Evolutionary conservation across 1,140 invertebrate species (phyloP), one percentile per base, ranked within the genome.

Genomic region (Mactra quadrangularis): DNA sequence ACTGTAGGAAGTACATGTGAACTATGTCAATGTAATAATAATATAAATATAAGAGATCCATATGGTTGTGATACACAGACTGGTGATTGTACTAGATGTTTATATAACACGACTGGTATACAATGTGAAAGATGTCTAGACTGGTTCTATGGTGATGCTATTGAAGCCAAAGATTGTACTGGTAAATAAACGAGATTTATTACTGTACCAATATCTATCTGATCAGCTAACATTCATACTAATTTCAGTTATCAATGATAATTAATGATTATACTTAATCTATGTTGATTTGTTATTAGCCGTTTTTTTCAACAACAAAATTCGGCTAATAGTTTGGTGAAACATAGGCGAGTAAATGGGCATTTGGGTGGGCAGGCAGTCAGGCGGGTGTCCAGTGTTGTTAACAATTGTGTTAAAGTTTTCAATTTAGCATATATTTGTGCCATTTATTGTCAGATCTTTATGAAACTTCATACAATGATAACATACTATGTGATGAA

Each of bases 11-110:
- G 85, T 19, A 95, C 94, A 6, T 99, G 99, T 92, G 93, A 95
- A 83, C 94, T 95, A 60, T 99, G 99, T 91, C 95, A 97, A 29
- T 99, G 99, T 91, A 99, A 95, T 92, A 96, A 96, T 84, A 99
- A 99, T 90, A 97, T 98, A n/a, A 97, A 99, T 92, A 90, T 96
- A 15, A 95, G 95, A 13, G 94, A 95, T 82, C 95, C 96, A 1
- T 97, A 97, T 41, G 91, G 90, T 66, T 99, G 99, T 92, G 96
- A 99, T 93, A 94, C 96, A 6, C 94, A 95, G 71, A 97, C 97
- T 33, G 99, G 99, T 29, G 95, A 97, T 89, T 99, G 99, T 93
- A 93, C 97, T 0, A 95, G 96, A 87, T 99, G 99, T 94, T 93
- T 99, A 13, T 96, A 97, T 91, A 96, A 99, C 89, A 99, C 98